Base-by-base conservation (phyloP, 2,797 vertebrate species). In the Halcyon badia region DNA sequence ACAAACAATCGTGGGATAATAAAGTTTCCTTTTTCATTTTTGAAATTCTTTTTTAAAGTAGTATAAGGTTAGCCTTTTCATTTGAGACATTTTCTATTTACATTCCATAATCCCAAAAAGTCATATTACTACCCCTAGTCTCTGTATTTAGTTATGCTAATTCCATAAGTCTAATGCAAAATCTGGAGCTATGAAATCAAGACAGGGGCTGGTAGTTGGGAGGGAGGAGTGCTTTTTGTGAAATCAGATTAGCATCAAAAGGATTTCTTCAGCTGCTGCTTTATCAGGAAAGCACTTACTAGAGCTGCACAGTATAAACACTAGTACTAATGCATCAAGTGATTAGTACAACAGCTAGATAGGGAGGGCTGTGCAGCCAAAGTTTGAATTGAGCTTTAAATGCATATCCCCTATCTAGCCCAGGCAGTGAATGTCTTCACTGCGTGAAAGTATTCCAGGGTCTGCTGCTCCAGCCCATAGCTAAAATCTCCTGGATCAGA, bases 41-140 rank as follows among this genome's bases (percentile, higher is more conserved):
- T 18, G 9, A 16, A 5, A 25, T 24, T 41, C 48, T 41, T 57
- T 58, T 57, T 70, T 39, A 2, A 30, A 82, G 8, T 86, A 84
- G 62, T 46, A 4, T 57, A 78, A 89, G 22, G 16, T 65, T 87
- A 89, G 41, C 20, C 31, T 96, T 96, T 94, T 93, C 4, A 3
- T 96, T 83, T 90, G 82, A 89, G 61, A 83, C 64, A 81, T 20
- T 52, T 95, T 90, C 88, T 92, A 58, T 94, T 96, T 93, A 42
- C 54, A 11, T 93, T 88, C 57, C 85, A 89, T 88, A 83, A 84
- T 93, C 78, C 85, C 91, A 87, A 95, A 98, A 97, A 97, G 94
- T 96, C 97, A 97, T 94, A 94, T 98, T 97, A 97, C 95, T 97
- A 93, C 79, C 83, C 94, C 64, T 89, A 70, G 46, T 76, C 28